Conservation (phyloP, 2,888 invertebrate species). For the Dasypogon diadema region DNA sequence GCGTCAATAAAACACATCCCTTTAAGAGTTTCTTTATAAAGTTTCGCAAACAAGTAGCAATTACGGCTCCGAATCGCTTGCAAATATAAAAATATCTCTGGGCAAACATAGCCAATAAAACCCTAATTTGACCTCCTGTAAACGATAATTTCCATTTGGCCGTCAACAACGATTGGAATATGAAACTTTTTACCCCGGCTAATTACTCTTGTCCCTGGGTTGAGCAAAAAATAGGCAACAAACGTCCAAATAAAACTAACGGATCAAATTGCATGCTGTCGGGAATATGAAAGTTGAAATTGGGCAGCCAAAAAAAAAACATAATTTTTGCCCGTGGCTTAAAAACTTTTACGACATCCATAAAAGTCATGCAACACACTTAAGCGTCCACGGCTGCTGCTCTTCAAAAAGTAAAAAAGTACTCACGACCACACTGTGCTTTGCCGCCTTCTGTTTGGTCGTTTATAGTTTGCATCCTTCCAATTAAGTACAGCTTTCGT, state of each 20-base stretch:
- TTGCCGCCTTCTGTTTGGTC: neutral
- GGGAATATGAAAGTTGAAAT: constrained; percentile 18
- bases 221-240: neutral
- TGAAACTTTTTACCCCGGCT: neutral
- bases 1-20: no score
- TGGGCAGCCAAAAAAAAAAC: neutral
- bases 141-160: neutral
- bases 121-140: neutral
- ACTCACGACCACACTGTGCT: neutral
- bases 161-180: neutral
- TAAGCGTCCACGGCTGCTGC: neutral
- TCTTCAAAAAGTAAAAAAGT: neutral
- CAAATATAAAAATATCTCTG: no score
- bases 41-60: no score
- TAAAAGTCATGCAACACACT: constrained; percentile 32
- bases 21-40: no score
- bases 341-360: constrained; percentile 15
- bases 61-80: no score
- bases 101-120: neutral
- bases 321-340: neutral
- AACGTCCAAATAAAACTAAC: neutral
- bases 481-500: constrained; percentile 24
- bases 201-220: neutral
- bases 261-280: constrained; percentile 36
- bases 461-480: constrained; percentile 36